A percentile compares a stretch with the other conserved stretches of the same genome.
Evolutionary conservation across 2,888 invertebrate genomes (phyloP).

Genomic region (Camptogramma bilineatum): DNA sequence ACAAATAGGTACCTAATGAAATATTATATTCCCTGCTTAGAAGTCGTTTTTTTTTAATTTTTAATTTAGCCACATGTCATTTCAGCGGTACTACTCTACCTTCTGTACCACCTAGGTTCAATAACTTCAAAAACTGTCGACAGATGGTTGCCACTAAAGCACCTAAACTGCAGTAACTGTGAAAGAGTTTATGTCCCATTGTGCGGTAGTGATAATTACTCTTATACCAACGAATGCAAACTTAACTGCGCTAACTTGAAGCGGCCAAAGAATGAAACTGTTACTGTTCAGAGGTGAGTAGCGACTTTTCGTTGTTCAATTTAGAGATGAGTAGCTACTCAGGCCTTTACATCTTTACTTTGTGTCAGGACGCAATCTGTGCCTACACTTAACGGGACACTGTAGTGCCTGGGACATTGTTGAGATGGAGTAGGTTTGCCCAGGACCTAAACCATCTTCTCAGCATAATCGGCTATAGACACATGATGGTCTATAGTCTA

Average conservation of each 20-base stretch:
- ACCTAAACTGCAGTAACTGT: slow-evolving; percentile 3
- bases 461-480: no score
- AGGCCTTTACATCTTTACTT: no score
- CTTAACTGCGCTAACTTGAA: slow-evolving; percentile 19
- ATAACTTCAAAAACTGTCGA: slow-evolving; percentile 4
- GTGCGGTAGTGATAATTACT: slow-evolving; percentile 22
- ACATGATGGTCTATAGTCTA: no score
- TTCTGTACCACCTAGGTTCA: background rate
- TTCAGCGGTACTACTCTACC: slow-evolving; percentile 9
- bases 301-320: no score
- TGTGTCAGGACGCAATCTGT: no score
- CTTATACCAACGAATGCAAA: slow-evolving; percentile 30
- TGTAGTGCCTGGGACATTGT: no score
- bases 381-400: no score
- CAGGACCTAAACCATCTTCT: no score
- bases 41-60: background rate
- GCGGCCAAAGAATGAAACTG: background rate
- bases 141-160: background rate
- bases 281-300: background rate
- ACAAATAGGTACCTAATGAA: no score
- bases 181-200: slow-evolving; percentile 26
- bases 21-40: no score
- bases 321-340: no score
- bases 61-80: background rate
- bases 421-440: no score